phyloP scores from a whole-genome alignment of 2,888 invertebrate species.

The Tromatobia lineatoria region DNA sequence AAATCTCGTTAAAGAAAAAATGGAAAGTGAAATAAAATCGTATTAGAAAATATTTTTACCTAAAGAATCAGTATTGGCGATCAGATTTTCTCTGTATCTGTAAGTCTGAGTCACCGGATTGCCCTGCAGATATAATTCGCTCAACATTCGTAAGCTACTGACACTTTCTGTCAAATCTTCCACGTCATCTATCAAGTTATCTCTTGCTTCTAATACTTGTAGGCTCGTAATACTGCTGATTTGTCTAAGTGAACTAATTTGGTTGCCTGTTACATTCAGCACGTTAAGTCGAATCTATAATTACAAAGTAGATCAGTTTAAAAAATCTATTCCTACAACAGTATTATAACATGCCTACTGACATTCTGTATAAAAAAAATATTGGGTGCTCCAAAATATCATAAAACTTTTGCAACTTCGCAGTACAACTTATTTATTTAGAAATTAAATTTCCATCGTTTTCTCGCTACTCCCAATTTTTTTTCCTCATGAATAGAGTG shows the following conservation, averaged over 20 bases:
- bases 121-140: slow-evolving; percentile 87
- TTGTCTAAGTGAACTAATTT: slow-evolving; percentile 87
- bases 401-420: neutral
- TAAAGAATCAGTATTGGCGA: slow-evolving; percentile 88
- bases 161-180: slow-evolving; percentile 87
- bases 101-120: slow-evolving; percentile 89
- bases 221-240: slow-evolving; percentile 87
- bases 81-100: slow-evolving; percentile 90
- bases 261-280: slow-evolving; percentile 89
- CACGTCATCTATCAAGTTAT: slow-evolving; percentile 87
- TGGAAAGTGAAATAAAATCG: neutral
- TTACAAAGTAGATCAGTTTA: neutral
- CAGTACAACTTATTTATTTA: neutral
- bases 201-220: slow-evolving; percentile 87
- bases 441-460: neutral
- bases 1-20: no score
- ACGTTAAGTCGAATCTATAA: slow-evolving; percentile 87
- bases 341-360: neutral
- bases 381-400: slow-evolving; percentile 1
- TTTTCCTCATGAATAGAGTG: neutral
- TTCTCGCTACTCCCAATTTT: neutral
- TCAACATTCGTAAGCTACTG: slow-evolving; percentile 87
- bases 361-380: neutral
- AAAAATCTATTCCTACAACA: neutral
- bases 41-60: slow-evolving; percentile 83